These are phyloP conservation scores for Mus caroli DNA, from an alignment of 2,797 vertebrate genomes.

Conservation along the genomic window DNA sequence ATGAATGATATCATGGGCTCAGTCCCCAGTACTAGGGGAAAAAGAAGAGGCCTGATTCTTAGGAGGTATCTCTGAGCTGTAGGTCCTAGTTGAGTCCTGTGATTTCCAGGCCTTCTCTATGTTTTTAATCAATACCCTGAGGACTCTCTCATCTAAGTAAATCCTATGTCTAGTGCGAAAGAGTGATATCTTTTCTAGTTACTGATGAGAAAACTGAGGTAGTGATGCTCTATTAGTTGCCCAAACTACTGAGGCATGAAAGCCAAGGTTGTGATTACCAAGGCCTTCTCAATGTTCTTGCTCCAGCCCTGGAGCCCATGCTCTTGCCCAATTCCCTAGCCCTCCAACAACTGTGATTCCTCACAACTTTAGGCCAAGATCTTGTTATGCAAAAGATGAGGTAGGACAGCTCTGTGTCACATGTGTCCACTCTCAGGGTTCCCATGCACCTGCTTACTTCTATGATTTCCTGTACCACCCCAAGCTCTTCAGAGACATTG, in stretches of 20 bases:
- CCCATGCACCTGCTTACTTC: conserved; percentile 63
- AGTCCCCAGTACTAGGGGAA: neutral
- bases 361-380: neutral
- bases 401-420: neutral
- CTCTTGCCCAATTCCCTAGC: neutral
- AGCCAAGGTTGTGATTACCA: neutral
- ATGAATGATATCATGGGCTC: neutral
- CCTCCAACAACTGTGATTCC: neutral
- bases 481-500: conserved; percentile 47
- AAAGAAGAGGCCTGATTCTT: neutral
- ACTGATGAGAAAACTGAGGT: neutral
- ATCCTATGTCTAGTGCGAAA: neutral
- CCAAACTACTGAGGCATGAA: neutral
- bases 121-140: neutral
- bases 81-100: neutral
- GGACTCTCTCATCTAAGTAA: neutral
- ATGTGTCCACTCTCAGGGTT: neutral
- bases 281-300: neutral
- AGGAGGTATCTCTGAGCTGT: neutral
- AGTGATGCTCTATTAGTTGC: neutral
- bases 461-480: conserved; percentile 76
- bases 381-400: neutral
- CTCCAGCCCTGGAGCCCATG: neutral
- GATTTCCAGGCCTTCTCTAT: neutral
- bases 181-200: neutral